Evolutionary conservation across 2,113 vertebrate genomes (phyloP), one percentile per base, ranked within the genome.

Genomic region (Hassar affinis): DNA sequence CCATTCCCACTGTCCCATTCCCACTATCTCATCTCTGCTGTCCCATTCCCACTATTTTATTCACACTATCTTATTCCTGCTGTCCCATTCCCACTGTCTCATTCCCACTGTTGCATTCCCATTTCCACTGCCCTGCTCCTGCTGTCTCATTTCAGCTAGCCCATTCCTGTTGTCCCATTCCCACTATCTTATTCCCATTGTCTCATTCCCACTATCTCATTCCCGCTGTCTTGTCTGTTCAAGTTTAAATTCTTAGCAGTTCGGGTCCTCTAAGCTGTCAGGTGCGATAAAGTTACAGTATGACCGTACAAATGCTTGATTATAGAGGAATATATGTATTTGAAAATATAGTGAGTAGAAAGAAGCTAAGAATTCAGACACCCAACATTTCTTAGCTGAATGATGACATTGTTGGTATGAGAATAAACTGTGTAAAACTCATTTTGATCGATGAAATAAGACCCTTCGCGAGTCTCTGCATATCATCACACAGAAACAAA

Each of bases 401-500:
- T 52, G 45, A 17, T 7, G 6, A 49, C 25, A 20, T 51, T 69
- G 9, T 75, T 52, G 38, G 47, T 52, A 8, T 18, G 47, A 74
- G 5, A 6, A n/a, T 30, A 30, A 27, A 49, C 12, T 27, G 69
- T 20, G 33, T 10, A 68, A 68, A 38, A 38, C 27, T 30, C 52
- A 33, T 22, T 56, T 56, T 33, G 33, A 56, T 35, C 56, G 18
- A 17, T 56, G 51, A 30, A 30, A 6, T 27, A 25, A 78, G 35
- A 57, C 52, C 38, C 54, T 22, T 2, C 56, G 30, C 18, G 61
- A n/a, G 42, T 17, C 20, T 62, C 42, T 49, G 30, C 38, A 76
- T 51, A 76, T 62, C 27, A 74, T 81, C 38, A 38, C 2, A 59
- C 62, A 71, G 49, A 72, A 47, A 51, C 2, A 57, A 84, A 62